phyloP scores from a whole-genome alignment of 1,140 invertebrate species.

The Oppia nitens region DNA sequence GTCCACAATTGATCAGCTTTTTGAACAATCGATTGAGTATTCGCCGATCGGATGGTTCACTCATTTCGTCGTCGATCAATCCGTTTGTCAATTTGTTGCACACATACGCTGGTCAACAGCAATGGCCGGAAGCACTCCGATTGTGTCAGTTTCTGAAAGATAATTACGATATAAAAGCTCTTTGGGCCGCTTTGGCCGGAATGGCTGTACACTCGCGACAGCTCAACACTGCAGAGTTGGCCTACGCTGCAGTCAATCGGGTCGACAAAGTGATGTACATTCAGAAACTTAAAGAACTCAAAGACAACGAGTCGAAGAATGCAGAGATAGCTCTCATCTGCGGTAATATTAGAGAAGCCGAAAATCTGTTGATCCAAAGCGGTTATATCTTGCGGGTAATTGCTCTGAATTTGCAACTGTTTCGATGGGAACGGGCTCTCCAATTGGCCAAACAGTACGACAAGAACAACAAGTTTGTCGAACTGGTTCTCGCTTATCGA shows the following conservation, averaged over 20 bases:
- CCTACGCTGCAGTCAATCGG: conserved; percentile 75
- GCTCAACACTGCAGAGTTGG: conserved; percentile 68
- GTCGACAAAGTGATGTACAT: conserved; percentile 79
- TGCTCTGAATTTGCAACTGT: conserved; percentile 56
- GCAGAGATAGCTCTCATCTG: conserved; percentile 63
- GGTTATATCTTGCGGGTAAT: conserved; percentile 58
- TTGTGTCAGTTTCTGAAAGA: conserved; percentile 60
- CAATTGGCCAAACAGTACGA: conserved; percentile 59
- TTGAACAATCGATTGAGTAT: conserved; percentile 58
- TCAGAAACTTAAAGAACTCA: conserved; percentile 52
- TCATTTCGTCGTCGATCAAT: conserved; percentile 43
- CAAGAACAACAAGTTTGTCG: not conserved
- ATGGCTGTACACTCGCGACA: conserved; percentile 60
- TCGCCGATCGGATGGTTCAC: conserved; percentile 47
- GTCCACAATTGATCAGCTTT: conserved; percentile 55
- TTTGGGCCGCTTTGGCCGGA: conserved; percentile 79
- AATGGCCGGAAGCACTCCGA: conserved; percentile 56
- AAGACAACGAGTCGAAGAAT: conserved; percentile 41
- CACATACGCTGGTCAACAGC: conserved; percentile 39
- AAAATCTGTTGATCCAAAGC: conserved; percentile 59
- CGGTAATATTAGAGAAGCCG: conserved; percentile 59
- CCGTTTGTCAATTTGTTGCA: conserved; percentile 48
- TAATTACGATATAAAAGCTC: conserved; percentile 44
- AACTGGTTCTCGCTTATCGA: not conserved
- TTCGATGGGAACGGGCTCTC: conserved; percentile 70